These are phyloP conservation scores for Cisticola juncidis DNA, from an alignment of 2,113 vertebrate species.

Conservation along the genomic window DNA sequence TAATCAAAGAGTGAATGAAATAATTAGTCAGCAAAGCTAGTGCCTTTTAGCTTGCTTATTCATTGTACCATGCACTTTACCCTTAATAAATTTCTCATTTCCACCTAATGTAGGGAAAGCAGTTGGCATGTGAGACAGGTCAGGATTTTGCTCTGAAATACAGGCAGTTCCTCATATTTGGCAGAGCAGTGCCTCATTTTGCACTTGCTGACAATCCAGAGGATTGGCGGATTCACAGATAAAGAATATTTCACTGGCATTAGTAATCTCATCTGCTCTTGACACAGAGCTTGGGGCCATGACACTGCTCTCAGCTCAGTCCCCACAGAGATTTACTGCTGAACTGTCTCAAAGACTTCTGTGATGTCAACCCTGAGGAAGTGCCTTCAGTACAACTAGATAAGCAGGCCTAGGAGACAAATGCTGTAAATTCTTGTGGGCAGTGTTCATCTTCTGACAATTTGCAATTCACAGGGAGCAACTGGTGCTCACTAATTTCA, in stretches of 20 bases:
- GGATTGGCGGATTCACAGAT: neutral
- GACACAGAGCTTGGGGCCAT: neutral
- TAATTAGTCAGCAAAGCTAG: neutral
- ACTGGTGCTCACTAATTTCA: neutral
- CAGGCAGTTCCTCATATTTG: neutral
- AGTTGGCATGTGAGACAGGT: neutral
- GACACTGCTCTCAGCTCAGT: neutral
- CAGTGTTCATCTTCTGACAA: neutral
- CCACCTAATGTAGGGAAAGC: neutral
- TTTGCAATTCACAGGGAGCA: neutral
- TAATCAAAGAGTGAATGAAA: slow-evolving; percentile 13
- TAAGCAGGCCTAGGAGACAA: neutral
- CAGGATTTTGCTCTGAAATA: neutral
- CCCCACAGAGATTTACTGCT: slow-evolving; percentile 1
- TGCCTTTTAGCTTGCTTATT: neutral
- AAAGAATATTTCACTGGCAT: slow-evolving; percentile 17
- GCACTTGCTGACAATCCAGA: neutral
- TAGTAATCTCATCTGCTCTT: slow-evolving; percentile 10
- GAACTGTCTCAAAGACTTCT: neutral
- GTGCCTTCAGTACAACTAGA: neutral
- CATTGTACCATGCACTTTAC: neutral
- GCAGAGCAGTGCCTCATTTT: neutral
- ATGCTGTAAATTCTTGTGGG: neutral
- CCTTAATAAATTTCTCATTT: slow-evolving; percentile 7
- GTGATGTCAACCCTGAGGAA: neutral